Evolutionary conservation across 2,888 invertebrate species (phyloP), one percentile per base, ranked within the genome.

Genomic region (Aradus depressus): DNA sequence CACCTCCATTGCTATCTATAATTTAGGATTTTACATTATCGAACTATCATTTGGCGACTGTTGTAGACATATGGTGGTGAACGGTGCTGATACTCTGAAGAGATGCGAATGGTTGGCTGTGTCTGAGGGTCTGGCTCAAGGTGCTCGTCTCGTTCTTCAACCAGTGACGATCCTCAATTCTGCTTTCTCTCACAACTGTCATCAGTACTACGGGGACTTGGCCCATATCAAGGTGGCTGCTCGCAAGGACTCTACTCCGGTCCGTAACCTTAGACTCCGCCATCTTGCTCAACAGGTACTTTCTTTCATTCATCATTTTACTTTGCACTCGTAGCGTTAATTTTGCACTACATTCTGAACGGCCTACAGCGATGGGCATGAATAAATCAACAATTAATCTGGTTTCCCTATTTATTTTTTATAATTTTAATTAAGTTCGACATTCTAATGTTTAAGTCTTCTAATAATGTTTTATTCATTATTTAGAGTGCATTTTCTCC

Each of bases 191-290:
- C 81, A 85, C 61, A 84, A 89, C 64, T 93, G 93, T 0, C 87
- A 90, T 62, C 92, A 91, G 64, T 95, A 93, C 68, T 92, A 92
- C 66, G 93, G 93, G 0, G 93, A 93, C 67, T 72, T 84, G 59
- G 87, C 86, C 8, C 89, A 89, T 53, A 91, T 93, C 0, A 92
- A 92, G 73, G 92, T 93, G 5, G 93, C 93, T 1, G 91, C 92
- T 0, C 74, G 92, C 41, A 78, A 84, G 53, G 92, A 93, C 66
- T 87, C 87, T 63, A 83, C 86, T 1, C 73, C 83, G 10, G 81
- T 83, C 57, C 91, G 92, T 64, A 82, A 87, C 62, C 81, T 87
- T 31, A 74, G 92, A 59, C 74, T 93, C 35, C 82, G 86, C 62
- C 87, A 90, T 26, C 75, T 95, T 62, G 88, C 91, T 1, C 87